Base-by-base conservation (phyloP, 2,113 vertebrate genomes). In the Hyaena hyaena region DNA sequence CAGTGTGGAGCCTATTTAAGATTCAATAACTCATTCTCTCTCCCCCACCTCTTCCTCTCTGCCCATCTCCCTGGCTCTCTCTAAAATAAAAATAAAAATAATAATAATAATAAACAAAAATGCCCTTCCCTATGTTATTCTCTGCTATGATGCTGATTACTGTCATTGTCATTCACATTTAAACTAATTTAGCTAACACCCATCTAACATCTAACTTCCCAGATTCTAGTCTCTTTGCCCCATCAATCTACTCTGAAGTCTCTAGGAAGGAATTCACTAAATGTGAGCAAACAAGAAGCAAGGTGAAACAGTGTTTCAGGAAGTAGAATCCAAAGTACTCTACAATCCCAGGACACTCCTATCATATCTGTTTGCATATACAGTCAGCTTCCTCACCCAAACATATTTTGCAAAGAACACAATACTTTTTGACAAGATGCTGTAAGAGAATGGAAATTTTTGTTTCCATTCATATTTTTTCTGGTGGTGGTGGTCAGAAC, bases 361-460 rank as follows among this genome's bases (percentile, higher is more conserved):
- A 80, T 33, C 17, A 73, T 89, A 73, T 35, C 35, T 95, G 31
- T 66, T 90, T 95, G 65, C 79, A 93, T 28, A 84, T 24, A 58
- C 53, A 95, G 65, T 15, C 63, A 73, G 43, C 35, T 89, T 85
- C 55, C 53, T 68, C 71, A 89, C 1, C 39, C 21, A 80, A 92
- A 83, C 88, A 39, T 39, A 89, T n/a, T 89, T n/a, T 85, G 35
- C 79, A 95, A 92, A 88, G 33, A 92, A 76, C 65, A 80, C 28
- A n/a, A 77, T 39, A 55, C 33, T 65, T 55, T 77, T 85, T 93
- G 68, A 95, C 43, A 92, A 85, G 55, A 79, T 33, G 43, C 69
- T 79, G 23, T 81, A 10, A 85, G 24, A 21, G 65, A 63, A 80
- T 39, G 10, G 63, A 89, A 63, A 92, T 23, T 88, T 48, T 93